Conservation (phyloP, 2,797 vertebrate genomes). For the Gymnoscopelus microlampas region DNA sequence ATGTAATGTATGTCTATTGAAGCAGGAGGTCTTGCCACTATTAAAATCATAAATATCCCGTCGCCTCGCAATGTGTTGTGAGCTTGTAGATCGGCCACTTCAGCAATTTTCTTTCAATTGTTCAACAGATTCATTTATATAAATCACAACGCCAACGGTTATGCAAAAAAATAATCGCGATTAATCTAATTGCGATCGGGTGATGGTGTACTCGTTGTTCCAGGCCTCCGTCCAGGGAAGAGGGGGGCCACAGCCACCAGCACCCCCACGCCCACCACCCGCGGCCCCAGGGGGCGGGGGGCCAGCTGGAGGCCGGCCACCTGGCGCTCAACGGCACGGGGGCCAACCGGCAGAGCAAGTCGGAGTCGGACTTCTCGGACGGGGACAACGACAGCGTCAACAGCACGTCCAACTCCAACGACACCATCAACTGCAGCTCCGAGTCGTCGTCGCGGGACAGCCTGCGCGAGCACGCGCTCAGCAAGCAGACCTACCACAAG, state of each 20-base stretch:
- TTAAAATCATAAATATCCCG: no score
- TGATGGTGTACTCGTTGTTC: no score
- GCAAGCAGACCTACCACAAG: constrained; percentile 98
- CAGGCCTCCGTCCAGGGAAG: no score
- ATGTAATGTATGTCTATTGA: no score
- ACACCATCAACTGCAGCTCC: constrained; percentile 98
- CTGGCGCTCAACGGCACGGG: constrained; percentile 92
- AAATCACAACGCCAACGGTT: no score
- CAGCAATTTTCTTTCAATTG: no score
- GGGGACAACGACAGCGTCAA: constrained; percentile 98
- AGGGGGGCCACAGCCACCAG: constrained; percentile 82
- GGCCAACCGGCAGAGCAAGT: constrained; percentile 93
- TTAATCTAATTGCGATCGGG: no score
- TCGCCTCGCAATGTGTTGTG: no score
- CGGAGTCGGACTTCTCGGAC: constrained; percentile 96
- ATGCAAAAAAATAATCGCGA: no score
- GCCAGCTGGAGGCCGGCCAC: constrained; percentile 88
- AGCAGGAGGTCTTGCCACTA: no score
- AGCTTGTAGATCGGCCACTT: no score
- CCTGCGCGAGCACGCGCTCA: constrained; percentile 94
- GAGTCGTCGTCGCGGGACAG: constrained; percentile 96
- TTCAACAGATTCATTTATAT: no score
- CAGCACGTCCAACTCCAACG: constrained; percentile 98
- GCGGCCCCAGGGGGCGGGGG: constrained; percentile 67
- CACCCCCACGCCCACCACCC: constrained; percentile 71